A percentile compares a stretch with the other conserved stretches of the same genome.
These are phyloP conservation scores for Mycetomoellerius zeteki DNA, from an alignment of 1,140 invertebrate species.

Conservation along the genomic window DNA sequence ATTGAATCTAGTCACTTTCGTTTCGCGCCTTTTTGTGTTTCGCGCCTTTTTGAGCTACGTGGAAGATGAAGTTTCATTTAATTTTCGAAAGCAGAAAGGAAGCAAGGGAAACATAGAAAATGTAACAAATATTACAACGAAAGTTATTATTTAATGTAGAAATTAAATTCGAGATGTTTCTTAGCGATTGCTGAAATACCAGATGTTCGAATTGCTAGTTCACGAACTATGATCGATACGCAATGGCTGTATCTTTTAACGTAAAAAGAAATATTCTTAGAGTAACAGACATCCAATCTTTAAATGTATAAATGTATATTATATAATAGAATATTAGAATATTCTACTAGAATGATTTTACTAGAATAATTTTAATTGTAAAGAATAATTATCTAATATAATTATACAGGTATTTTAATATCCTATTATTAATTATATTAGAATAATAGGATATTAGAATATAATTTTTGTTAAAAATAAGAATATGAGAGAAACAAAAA, in stretches of 20 bases:
- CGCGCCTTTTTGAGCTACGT: slow-evolving; percentile 19
- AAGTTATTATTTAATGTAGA: background rate
- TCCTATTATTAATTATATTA: too few species aligned
- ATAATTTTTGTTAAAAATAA: background rate
- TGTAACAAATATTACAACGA: background rate
- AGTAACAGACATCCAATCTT: background rate
- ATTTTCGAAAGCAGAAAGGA: slow-evolving; percentile 16
- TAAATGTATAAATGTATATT: background rate
- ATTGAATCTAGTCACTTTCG: background rate
- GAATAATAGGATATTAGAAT: background rate
- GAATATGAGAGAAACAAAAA: background rate
- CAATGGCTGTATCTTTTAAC: background rate
- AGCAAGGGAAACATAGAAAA: background rate
- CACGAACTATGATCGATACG: background rate
- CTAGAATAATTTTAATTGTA: too few species aligned
- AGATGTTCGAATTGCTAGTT: background rate
- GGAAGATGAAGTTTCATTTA: slow-evolving; percentile 42
- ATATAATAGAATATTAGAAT: background rate
- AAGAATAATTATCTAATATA: too few species aligned
- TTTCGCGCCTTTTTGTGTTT: background rate
- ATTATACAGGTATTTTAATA: too few species aligned
- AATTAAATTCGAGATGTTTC: background rate
- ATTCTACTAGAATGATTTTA: too few species aligned
- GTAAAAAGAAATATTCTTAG: background rate
- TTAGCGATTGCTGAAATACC: background rate